Evolutionary conservation across 2,113 vertebrate species (phyloP).

Genomic region (Oryzias celebensis): DNA sequence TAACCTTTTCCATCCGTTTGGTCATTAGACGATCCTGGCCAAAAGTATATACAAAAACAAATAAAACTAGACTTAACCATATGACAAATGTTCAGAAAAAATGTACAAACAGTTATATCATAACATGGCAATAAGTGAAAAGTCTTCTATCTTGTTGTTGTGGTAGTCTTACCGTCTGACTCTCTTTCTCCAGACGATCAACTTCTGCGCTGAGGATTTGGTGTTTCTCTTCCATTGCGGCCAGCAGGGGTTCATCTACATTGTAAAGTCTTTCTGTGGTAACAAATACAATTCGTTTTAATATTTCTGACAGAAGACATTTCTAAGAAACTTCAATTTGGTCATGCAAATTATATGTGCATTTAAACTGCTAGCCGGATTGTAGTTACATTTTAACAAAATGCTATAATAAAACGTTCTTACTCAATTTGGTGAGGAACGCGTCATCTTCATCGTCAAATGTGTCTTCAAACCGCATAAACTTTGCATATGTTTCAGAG

Average conservation of each 20-base stretch:
- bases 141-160: background rate
- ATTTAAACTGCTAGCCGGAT: background rate
- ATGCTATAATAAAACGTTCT: constrained; percentile 43
- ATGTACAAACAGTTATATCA: background rate
- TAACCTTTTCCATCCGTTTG: constrained; percentile 81
- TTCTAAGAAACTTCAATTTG: background rate
- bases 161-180: constrained; percentile 79
- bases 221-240: constrained; percentile 80
- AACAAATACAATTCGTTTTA: constrained; percentile 11
- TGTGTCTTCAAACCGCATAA: constrained; percentile 87
- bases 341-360: background rate
- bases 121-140: no score
- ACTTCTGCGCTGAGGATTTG: constrained; percentile 83
- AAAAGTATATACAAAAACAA: background rate
- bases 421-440: constrained; percentile 84
- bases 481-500: constrained; percentile 85
- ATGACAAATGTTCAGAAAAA: background rate
- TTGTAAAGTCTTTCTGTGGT: constrained; percentile 86
- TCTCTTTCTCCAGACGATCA: constrained; percentile 86
- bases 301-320: background rate
- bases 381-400: background rate
- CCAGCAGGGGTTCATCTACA: constrained; percentile 83
- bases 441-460: constrained; percentile 85
- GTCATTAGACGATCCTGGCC: constrained; percentile 86
- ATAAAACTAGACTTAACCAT: no score